Base-by-base conservation (phyloP, 1,140 invertebrate genomes). In the Drosophila athabasca region DNA sequence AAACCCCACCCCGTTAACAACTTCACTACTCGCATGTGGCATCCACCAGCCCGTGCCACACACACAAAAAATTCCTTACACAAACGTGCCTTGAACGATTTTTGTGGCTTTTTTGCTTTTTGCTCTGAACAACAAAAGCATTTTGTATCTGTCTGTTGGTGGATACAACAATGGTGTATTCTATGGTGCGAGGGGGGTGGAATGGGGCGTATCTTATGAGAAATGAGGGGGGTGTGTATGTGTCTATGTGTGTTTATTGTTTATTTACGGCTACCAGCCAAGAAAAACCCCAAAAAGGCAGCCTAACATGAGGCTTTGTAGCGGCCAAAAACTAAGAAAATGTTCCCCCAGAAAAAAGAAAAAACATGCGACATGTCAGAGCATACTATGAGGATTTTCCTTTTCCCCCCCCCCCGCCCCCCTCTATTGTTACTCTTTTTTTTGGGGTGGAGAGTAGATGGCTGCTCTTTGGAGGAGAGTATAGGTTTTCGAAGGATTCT, bases 261-360 rank as follows among this genome's bases (percentile, higher is more conserved):
- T 88, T 88, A 89, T 88, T 79, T 88, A 74, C 76, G 79, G 79
- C 65, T 89, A 88, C 83, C 83, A 88, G 83, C 84, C 83, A 88
- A 88, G 76, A 79, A 83, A 88, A 88, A 88, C 84, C 83, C 83
- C 84, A 89, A 88, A 88, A 88, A 88, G 79, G 84, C 79, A 88
- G 79, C 72, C 67, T 73, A 83, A 87, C 83, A 88, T 88, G 79
- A 58, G 72, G 83, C 84, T 88, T 87, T 87, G 75, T 66, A 88
- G 75, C 78, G 82, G 75, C 78, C 35, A 39, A 39, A 82, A 85
- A 85, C 83, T 85, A 82, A 88, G 82, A 88, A 78, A 88, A 82
- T 82, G 52, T 61, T n/a, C 6, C 19, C 61, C 60, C 66, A 68
- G 76, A 67, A 48, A 55, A 65, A 76, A 79, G 62, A 60, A 61